Evolutionary conservation across 2,113 vertebrate species (phyloP).

Genomic region (Chrysemys picta): DNA sequence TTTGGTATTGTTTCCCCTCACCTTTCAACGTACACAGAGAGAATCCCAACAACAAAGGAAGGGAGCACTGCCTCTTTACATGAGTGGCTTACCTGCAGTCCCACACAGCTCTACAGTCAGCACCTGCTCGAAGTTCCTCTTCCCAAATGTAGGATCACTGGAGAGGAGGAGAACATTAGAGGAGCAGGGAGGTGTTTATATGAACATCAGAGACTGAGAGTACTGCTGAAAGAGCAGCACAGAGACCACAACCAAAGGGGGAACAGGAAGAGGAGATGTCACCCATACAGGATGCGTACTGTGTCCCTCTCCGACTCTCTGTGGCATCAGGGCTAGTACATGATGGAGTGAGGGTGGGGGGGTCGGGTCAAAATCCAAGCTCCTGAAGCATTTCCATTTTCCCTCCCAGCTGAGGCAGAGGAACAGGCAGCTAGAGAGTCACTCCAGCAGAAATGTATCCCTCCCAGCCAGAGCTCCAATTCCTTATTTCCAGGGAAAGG

Average conservation of each 20-base stretch:
- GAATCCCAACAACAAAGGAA: neutral
- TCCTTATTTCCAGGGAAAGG: neutral
- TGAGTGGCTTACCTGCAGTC: constrained; percentile 89
- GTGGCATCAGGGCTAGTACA: rapidly evolving
- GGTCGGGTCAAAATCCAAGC: neutral
- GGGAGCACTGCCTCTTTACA: neutral
- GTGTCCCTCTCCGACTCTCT: neutral
- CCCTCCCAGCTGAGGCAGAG: rapidly evolving
- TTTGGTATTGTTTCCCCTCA: neutral
- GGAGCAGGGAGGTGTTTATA: neutral
- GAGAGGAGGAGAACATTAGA: constrained; percentile 6
- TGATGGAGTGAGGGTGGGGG: rapidly evolving
- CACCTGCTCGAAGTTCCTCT: constrained; percentile 90
- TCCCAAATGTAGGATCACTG: constrained; percentile 79
- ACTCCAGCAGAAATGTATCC: neutral
- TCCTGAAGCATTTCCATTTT: neutral
- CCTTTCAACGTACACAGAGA: too few relatives aligned
- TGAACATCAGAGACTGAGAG: neutral
- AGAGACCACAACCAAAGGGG: too few relatives aligned
- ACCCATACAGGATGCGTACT: neutral
- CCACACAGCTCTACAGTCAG: constrained; percentile 95
- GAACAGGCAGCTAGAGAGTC: rapidly evolving
- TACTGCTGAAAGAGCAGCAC: neutral
- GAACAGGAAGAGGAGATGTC: neutral
- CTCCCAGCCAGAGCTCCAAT: neutral